Conservation (phyloP, 2,113 vertebrate genomes). For the Alaudala cheleensis region DNA sequence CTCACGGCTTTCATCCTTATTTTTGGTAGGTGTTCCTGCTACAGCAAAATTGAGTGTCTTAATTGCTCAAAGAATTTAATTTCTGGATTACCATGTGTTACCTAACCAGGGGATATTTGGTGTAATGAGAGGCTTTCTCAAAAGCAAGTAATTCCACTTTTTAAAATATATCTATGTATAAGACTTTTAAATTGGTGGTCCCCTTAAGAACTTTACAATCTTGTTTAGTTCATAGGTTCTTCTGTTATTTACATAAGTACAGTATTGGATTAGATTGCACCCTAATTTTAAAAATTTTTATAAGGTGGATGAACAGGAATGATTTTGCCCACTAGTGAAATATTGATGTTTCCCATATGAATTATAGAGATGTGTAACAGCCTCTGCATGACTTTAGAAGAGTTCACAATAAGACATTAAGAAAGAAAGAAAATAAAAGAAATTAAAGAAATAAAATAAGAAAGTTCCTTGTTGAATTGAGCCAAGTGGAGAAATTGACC, state of each 20-base stretch:
- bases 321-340: neutral
- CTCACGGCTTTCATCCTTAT: constrained; percentile 85
- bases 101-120: neutral
- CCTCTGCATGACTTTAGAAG: neutral
- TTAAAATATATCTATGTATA: neutral
- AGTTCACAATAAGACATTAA: neutral
- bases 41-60: neutral
- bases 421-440: neutral
- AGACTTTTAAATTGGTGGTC: neutral
- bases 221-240: neutral
- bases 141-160: neutral
- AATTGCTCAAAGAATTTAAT: neutral
- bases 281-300: neutral
- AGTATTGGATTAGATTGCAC: neutral
- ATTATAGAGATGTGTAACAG: neutral
- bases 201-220: neutral
- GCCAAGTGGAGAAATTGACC: neutral
- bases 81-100: neutral
- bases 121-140: neutral
- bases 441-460: neutral
- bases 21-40: constrained; percentile 83
- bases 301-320: neutral
- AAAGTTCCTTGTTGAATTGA: neutral
- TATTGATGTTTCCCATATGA: neutral
- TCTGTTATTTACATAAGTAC: neutral